phyloP scores from a whole-genome alignment of 2,888 invertebrate species.

The Autographa gamma region DNA sequence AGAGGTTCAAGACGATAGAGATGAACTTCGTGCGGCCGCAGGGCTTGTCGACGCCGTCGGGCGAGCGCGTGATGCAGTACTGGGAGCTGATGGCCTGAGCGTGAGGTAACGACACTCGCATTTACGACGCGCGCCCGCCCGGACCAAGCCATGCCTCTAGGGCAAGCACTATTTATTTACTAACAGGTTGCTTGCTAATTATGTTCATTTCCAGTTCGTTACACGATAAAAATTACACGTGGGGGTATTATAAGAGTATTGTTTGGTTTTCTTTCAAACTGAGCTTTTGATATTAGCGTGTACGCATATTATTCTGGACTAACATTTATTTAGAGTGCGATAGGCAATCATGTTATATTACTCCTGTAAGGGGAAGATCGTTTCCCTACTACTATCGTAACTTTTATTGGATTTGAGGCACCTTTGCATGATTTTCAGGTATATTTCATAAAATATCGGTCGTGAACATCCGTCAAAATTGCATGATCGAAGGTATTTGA shows the following conservation, averaged over 20 bases:
- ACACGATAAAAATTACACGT: conserved; percentile 29
- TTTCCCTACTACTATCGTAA: background rate
- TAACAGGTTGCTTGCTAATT: conserved; percentile 19
- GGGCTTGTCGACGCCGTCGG: conserved; percentile 89
- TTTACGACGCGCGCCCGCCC: conserved; percentile 42
- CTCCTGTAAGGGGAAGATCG: background rate
- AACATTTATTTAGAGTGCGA: background rate
- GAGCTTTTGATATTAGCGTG: conserved; percentile 27
- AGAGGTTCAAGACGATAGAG: conserved; percentile 92
- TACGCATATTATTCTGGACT: conserved; percentile 33
- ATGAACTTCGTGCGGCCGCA: conserved; percentile 93
- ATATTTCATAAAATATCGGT: conserved; percentile 28
- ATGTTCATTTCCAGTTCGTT: conserved; percentile 26
- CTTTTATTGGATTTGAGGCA: background rate
- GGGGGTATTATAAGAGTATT: conserved; percentile 26
- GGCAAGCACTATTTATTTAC: conserved; percentile 29
- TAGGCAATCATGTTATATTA: conserved; percentile 6
- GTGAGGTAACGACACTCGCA: conserved; percentile 42
- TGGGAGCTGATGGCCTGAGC: conserved; percentile 88
- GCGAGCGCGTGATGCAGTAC: conserved; percentile 91
- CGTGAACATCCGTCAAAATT: conserved; percentile 60
- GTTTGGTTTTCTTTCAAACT: conserved; percentile 27
- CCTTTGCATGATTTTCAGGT: conserved; percentile 13
- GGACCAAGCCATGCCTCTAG: conserved; percentile 55
- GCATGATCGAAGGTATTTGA: conserved; percentile 70